Conservation (phyloP, 2,888 invertebrate genomes). For the Heterodera filipjevi region DNA sequence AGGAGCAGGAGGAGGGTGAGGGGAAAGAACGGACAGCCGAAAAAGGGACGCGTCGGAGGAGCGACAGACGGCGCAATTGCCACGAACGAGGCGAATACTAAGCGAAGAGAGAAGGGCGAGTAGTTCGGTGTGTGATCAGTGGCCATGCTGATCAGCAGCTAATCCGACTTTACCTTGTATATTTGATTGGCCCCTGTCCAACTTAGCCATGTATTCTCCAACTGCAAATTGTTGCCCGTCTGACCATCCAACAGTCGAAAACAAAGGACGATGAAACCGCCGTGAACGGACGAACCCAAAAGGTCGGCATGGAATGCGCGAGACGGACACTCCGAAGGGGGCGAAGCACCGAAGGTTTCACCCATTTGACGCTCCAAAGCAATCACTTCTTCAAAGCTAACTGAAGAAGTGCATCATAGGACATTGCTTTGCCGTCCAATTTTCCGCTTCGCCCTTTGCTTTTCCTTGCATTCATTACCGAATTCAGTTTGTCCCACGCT, state of each 20-base stretch:
- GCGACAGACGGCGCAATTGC: conserved; percentile 57
- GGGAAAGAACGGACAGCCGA: conserved; percentile 30
- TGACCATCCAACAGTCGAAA: conserved; percentile 58
- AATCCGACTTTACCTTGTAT: conserved; percentile 49
- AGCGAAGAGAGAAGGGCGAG: background rate
- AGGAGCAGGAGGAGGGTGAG: background rate
- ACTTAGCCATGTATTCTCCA: conserved; percentile 59
- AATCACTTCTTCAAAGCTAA: conserved; percentile 58
- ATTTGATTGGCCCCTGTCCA: conserved; percentile 64
- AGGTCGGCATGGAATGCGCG: conserved; percentile 18
- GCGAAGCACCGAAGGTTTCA: background rate
- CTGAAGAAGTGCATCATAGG: conserved; percentile 39
- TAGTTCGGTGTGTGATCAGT: too few relatives aligned
- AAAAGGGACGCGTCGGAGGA: conserved; percentile 50
- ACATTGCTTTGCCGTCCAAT: background rate
- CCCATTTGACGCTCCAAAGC: conserved; percentile 48
- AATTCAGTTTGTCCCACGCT: conserved; percentile 1
- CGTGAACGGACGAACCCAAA: conserved; percentile 46
- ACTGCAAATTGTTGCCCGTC: conserved; percentile 17
- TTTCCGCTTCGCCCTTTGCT: background rate
- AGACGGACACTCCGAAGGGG: background rate
- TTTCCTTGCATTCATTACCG: background rate
- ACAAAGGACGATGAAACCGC: conserved; percentile 61
- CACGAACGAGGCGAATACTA: conserved; percentile 59
- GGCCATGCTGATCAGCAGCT: too few relatives aligned